Conservation (phyloP, 2,113 vertebrate genomes). For the Eretmochelys imbricata region DNA sequence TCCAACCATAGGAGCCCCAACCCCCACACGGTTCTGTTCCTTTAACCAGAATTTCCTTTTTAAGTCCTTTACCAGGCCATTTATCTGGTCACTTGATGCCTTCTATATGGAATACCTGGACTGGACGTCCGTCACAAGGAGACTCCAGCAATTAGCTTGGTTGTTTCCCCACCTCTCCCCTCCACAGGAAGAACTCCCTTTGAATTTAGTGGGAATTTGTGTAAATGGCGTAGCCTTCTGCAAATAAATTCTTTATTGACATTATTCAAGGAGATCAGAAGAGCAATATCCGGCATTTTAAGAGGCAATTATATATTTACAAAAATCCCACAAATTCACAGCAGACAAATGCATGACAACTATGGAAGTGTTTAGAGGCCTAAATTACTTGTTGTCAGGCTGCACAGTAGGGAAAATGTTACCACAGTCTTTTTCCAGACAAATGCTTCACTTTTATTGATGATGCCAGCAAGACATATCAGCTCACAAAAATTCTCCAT, state of each 20-base stretch:
- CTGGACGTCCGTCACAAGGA: no score
- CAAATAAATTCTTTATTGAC: not conserved
- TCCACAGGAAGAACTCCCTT: not conserved
- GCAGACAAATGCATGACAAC: not conserved
- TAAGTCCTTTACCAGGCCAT: no score
- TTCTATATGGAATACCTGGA: no score
- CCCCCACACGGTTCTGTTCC: no score
- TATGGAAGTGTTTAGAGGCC: rapidly evolving
- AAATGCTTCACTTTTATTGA: not conserved
- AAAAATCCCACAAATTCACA: not conserved
- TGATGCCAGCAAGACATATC: not conserved
- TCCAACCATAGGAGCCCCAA: no score
- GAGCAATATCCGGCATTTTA: rapidly evolving
- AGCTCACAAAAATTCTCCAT: not conserved
- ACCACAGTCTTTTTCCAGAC: not conserved
- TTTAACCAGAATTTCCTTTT: no score
- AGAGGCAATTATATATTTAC: not conserved
- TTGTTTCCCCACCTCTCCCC: not conserved
- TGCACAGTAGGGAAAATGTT: not conserved
- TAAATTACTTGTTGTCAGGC: not conserved
- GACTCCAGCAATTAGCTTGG: no score
- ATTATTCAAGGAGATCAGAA: not conserved
- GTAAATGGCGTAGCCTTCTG: not conserved
- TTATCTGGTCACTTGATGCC: no score
- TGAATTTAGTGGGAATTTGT: not conserved